Evolutionary conservation across 2,113 vertebrate genomes (phyloP).

Genomic region (Laticauda colubrina): DNA sequence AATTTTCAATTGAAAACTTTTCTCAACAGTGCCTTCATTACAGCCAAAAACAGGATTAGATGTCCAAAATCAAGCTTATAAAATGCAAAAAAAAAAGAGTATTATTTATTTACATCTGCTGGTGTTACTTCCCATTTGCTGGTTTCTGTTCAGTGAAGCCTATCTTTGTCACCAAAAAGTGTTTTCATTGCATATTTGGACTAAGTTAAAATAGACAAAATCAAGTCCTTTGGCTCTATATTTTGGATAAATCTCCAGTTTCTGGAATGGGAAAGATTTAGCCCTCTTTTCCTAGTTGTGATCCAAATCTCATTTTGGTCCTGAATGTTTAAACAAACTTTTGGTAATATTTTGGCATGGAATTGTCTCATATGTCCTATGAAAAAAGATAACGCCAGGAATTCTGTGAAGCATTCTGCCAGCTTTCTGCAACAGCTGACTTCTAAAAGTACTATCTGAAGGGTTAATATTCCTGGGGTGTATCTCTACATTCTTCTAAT

Average conservation of each 20-base stretch:
- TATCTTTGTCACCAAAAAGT: neutral
- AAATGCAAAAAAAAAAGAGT: neutral
- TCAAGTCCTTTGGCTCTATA: neutral
- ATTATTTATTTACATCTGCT: neutral
- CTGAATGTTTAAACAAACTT: neutral
- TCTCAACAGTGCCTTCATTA: neutral
- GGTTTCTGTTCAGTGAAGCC: neutral
- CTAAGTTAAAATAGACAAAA: neutral
- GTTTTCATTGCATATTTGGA: neutral
- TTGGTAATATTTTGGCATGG: neutral
- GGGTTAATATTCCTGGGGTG: neutral
- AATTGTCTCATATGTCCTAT: neutral
- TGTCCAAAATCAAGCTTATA: neutral
- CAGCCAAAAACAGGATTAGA: neutral
- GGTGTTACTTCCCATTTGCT: neutral
- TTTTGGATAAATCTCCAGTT: neutral
- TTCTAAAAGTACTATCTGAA: neutral
- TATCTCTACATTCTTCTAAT: neutral
- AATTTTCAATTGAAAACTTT: slow-evolving; percentile 13
- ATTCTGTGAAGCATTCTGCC: neutral
- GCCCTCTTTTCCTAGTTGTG: neutral
- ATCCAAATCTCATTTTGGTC: neutral
- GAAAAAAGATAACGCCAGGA: neutral
- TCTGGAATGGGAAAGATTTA: neutral
- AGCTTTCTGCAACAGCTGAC: neutral